Percentiles rank a stretch among this genome's conserved stretches.
These are phyloP conservation scores for Vidua macroura DNA, from an alignment of 2,113 vertebrate species.

Conservation along the genomic window DNA sequence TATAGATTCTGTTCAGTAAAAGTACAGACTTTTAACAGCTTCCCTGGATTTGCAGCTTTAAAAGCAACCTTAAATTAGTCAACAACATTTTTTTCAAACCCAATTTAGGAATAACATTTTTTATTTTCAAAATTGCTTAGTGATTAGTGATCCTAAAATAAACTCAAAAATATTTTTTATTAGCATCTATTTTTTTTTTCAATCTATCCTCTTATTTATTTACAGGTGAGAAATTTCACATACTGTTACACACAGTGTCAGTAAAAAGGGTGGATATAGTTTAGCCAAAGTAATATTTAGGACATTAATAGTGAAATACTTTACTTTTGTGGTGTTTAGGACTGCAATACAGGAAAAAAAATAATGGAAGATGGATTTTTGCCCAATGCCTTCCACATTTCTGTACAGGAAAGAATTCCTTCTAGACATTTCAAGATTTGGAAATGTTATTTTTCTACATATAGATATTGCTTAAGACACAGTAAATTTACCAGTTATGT, in stretches of 20 bases:
- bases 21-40: not conserved
- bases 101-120: not conserved
- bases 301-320: not conserved
- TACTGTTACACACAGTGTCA: not conserved
- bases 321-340: not conserved
- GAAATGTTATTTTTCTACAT: not conserved
- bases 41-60: not conserved
- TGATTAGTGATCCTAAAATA: not conserved
- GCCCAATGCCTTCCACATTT: not conserved
- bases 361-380: fast-evolving
- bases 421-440: not conserved
- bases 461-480: not conserved
- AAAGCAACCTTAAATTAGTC: not conserved
- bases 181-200: not conserved
- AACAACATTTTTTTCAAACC: not conserved
- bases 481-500: not conserved
- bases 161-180: not conserved
- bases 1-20: not conserved
- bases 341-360: not conserved
- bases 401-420: not conserved
- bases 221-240: not conserved
- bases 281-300: not conserved
- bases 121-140: not conserved
- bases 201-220: not conserved
- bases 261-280: not conserved